Conservation (phyloP, 2,888 invertebrate species). For the Candidula unifasciata region DNA sequence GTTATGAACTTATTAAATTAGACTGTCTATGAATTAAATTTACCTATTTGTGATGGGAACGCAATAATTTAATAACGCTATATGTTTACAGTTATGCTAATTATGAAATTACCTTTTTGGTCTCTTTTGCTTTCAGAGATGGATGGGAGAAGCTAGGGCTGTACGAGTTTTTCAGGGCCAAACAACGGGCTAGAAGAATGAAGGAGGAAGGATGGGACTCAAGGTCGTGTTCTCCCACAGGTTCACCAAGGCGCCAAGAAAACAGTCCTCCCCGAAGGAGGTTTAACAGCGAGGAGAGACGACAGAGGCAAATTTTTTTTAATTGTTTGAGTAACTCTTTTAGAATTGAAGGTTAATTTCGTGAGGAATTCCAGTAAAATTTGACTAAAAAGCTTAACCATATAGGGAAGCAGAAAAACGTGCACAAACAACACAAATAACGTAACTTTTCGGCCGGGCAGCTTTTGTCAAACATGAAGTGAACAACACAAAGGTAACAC, state of each 20-base stretch:
- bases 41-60: too few relatives aligned
- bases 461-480: too few relatives aligned
- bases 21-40: too few relatives aligned
- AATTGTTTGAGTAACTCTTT: neutral
- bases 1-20: too few relatives aligned
- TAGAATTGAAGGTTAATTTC: neutral
- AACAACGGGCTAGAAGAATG: conserved; percentile 91
- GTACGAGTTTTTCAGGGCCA: conserved; percentile 98
- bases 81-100: too few relatives aligned
- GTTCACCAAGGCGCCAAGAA: conserved; percentile 71
- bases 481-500: too few relatives aligned
- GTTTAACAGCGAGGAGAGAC: conserved; percentile 62
- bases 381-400: too few relatives aligned
- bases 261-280: conserved; percentile 56
- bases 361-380: neutral
- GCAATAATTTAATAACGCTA: too few relatives aligned
- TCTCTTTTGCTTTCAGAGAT: conserved; percentile 81
- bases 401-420: too few relatives aligned
- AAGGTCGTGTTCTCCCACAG: conserved; percentile 75
- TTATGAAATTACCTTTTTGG: neutral
- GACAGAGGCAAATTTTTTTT: conserved; percentile 40
- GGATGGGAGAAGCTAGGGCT: conserved; percentile 99
- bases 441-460: too few relatives aligned
- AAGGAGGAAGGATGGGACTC: conserved; percentile 79
- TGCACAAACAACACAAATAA: too few relatives aligned